phyloP scores from a whole-genome alignment of 2,888 invertebrate species.

The Dasypogon diadema region DNA sequence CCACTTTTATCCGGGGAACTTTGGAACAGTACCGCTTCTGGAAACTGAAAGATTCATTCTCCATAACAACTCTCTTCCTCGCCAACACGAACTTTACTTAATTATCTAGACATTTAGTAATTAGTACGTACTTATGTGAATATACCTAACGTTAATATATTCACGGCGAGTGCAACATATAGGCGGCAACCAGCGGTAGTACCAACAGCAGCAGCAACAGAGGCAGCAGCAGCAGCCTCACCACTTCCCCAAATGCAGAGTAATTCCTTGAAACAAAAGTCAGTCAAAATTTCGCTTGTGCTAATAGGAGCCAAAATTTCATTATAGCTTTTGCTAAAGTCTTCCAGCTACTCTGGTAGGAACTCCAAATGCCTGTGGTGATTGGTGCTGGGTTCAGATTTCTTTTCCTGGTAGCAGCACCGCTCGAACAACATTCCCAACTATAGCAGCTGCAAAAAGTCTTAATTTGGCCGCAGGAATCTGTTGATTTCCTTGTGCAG shows the following conservation, averaged over 20 bases:
- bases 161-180: not conserved
- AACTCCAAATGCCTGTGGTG: not conserved
- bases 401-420: not conserved
- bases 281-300: not conserved
- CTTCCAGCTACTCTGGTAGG: not conserved
- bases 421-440: no score
- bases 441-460: no score
- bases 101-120: not conserved
- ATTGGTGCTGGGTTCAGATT: not conserved
- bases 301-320: not conserved
- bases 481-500: not conserved
- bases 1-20: not conserved
- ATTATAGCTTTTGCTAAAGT: not conserved
- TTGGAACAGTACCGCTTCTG: not conserved
- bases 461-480: no score
- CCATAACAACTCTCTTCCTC: not conserved
- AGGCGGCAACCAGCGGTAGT: not conserved
- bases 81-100: not conserved
- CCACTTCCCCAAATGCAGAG: not conserved
- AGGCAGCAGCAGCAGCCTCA: not conserved
- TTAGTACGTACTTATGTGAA: not conserved
- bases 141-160: not conserved
- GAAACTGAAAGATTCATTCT: not conserved
- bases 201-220: not conserved
- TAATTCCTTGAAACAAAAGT: not conserved